These are phyloP conservation scores for Scolopax mira DNA, from an alignment of 2,113 vertebrate genomes.

Conservation along the genomic window DNA sequence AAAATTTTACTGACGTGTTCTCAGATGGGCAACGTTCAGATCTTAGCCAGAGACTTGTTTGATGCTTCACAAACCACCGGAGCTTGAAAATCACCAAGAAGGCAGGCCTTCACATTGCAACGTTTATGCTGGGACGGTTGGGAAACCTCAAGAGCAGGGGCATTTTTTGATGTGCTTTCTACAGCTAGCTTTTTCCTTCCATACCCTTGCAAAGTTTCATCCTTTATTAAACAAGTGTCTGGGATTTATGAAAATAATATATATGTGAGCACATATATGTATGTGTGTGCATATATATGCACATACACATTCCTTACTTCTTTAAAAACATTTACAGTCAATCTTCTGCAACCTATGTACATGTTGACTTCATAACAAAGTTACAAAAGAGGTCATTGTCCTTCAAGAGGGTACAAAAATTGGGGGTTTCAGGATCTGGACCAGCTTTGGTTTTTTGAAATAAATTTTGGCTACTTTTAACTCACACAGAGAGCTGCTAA, in stretches of 20 bases:
- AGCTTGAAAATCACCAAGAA: background rate
- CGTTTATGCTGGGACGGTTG: fast-evolving
- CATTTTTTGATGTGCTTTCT: background rate
- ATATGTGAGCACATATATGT: no score
- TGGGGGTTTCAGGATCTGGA: background rate
- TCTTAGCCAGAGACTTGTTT: background rate
- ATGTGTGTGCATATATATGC: no score
- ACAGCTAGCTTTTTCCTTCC: background rate
- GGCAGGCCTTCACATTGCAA: background rate
- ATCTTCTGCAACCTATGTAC: fast-evolving
- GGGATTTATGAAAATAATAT: background rate
- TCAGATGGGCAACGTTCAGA: background rate
- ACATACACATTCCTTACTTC: background rate
- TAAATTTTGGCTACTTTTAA: background rate
- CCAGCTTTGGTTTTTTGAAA: background rate
- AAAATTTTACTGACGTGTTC: slow-evolving; percentile 10
- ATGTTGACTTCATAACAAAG: background rate
- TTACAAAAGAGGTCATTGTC: background rate
- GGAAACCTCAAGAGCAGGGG: background rate
- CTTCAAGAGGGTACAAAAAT: background rate
- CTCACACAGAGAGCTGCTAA: background rate
- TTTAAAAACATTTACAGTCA: background rate
- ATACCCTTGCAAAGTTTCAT: background rate
- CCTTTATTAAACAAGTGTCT: background rate
- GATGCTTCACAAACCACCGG: background rate